Evolutionary conservation across 1,140 invertebrate species (phyloP).

Genomic region (Octopus bimaculoides): DNA sequence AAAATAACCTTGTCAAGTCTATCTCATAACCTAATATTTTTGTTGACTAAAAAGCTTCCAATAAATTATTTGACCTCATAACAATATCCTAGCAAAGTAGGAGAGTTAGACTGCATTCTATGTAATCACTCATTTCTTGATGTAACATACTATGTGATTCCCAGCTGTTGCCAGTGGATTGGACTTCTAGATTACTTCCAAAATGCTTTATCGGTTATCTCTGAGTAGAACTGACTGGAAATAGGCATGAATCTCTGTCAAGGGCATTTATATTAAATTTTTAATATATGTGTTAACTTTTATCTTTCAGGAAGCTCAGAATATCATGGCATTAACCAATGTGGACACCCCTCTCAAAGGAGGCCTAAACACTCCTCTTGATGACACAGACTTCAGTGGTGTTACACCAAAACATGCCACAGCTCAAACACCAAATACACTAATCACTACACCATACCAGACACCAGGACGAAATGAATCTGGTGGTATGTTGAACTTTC

Average conservation of each 20-base stretch:
- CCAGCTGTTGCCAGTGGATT: too few relatives aligned
- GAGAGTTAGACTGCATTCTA: too few relatives aligned
- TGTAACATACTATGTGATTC: too few relatives aligned
- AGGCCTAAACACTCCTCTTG: slow-evolving; percentile 88
- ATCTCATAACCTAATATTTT: too few relatives aligned
- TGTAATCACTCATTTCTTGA: too few relatives aligned
- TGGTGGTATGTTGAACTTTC: slow-evolving; percentile 21
- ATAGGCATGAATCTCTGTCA: too few relatives aligned
- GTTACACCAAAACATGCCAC: slow-evolving; percentile 72
- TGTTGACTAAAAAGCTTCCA: too few relatives aligned
- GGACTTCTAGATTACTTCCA: not conserved
- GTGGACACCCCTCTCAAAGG: slow-evolving; percentile 96
- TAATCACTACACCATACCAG: slow-evolving; percentile 89
- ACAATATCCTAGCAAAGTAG: too few relatives aligned
- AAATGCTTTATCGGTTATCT: not conserved
- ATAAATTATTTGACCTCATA: too few relatives aligned
- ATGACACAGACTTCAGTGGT: slow-evolving; percentile 83
- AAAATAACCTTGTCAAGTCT: too few relatives aligned
- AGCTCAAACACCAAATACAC: slow-evolving; percentile 89
- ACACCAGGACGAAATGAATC: slow-evolving; percentile 57
- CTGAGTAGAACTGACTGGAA: too few relatives aligned
- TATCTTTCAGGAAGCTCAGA: slow-evolving; percentile 91
- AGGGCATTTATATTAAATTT: too few relatives aligned
- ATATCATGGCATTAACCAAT: slow-evolving; percentile 95
- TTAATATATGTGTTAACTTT: not conserved